Evolutionary conservation across 37 sponge, comb jelly and placozoan genomes (phyloP).

Genomic region (Dysidea cf. avara): DNA sequence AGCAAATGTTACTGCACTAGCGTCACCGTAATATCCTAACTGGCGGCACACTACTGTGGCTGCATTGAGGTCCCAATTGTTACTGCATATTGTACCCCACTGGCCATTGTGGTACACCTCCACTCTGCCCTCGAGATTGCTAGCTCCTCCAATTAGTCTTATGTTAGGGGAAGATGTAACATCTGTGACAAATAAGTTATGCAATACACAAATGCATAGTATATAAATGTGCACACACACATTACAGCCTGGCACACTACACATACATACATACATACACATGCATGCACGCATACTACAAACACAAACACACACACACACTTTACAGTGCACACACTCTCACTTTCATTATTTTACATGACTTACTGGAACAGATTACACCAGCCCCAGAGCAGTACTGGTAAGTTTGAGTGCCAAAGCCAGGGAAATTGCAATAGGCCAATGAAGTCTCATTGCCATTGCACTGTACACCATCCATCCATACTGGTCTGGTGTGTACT

Average conservation of each 20-base stretch:
- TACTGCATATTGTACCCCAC: slow-evolving; percentile 54
- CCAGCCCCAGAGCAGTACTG: too few species aligned
- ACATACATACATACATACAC: background rate
- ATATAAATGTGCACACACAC: background rate
- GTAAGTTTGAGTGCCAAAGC: too few species aligned
- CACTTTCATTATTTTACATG: too few species aligned
- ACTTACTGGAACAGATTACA: too few species aligned
- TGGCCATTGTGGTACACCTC: slow-evolving; percentile 27
- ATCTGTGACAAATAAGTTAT: background rate
- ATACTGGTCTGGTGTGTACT: too few species aligned
- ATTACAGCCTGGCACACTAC: too few species aligned
- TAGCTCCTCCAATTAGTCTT: slow-evolving; percentile 24
- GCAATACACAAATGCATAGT: background rate
- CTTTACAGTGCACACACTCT: slow-evolving; percentile 15
- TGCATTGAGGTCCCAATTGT: slow-evolving; percentile 7
- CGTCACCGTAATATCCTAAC: slow-evolving; percentile 53
- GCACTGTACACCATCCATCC: too few species aligned
- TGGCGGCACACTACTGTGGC: slow-evolving; percentile 35
- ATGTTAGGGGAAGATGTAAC: background rate
- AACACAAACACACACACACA: background rate
- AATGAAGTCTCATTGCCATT: too few species aligned
- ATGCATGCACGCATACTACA: background rate
- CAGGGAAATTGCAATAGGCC: too few species aligned
- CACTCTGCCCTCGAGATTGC: slow-evolving; percentile 37
- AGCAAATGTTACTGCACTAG: background rate